These are phyloP conservation scores for Caenorhabditis virilis DNA, from an alignment of 2,888 invertebrate genomes.

Conservation along the genomic window DNA sequence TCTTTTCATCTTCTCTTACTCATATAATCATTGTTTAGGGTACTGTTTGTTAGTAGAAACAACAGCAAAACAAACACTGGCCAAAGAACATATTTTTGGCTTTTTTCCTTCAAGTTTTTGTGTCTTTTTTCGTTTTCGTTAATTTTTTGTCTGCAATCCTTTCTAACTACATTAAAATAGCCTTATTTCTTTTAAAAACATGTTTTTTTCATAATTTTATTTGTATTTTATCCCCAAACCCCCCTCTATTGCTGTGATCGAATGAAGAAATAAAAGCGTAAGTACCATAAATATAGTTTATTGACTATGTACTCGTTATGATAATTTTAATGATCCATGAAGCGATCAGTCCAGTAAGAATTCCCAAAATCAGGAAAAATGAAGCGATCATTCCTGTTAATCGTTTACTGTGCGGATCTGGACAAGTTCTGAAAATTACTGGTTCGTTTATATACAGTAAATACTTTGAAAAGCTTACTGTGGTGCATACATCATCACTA, in stretches of 20 bases:
- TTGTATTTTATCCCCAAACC: background rate
- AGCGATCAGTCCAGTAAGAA: conserved; percentile 21
- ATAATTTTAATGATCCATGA: conserved; percentile 23
- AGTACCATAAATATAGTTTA: background rate
- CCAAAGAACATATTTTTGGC: background rate
- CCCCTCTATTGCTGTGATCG: background rate
- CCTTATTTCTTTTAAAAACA: background rate
- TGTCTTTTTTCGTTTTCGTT: background rate
- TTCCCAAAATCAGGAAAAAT: conserved; percentile 28
- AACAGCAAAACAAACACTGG: no score
- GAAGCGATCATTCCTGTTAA: conserved; percentile 33
- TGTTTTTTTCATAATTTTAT: background rate
- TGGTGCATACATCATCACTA: conserved; percentile 91
- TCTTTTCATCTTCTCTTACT: background rate
- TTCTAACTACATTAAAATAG: background rate
- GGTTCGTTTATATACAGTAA: background rate
- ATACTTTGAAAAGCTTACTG: conserved; percentile 50
- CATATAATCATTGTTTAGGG: background rate
- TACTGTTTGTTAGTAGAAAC: background rate
- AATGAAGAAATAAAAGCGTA: background rate
- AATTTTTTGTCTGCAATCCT: background rate
- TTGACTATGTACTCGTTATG: background rate
- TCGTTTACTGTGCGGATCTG: conserved; percentile 18
- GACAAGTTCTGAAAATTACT: conserved; percentile 8
- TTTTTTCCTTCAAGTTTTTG: background rate